Evolutionary conservation across 2,113 vertebrate genomes (phyloP).

Genomic region (Gasterosteus aculeatus): DNA sequence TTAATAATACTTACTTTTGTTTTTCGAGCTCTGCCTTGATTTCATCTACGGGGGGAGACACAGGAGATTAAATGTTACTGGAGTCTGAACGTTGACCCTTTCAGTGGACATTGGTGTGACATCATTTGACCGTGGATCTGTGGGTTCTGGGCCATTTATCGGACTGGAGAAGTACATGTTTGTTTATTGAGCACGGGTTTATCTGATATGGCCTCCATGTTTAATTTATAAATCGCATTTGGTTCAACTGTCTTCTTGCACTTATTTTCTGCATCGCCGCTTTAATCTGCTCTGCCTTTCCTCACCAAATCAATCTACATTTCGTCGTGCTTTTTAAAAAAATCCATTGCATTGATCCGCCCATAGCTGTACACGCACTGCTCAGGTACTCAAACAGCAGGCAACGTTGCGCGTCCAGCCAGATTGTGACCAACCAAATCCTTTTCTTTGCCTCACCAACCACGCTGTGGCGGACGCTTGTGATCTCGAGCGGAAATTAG

Average conservation of each 20-base stretch:
- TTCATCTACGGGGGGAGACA: conserved; percentile 85
- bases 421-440: conserved; percentile 6
- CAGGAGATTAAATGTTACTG: conserved; percentile 48
- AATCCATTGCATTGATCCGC: background rate
- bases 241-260: background rate
- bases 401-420: background rate
- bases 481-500: background rate
- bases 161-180: background rate
- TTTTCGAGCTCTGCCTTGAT: conserved; percentile 92
- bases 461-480: background rate
- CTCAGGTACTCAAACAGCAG: background rate
- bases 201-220: background rate
- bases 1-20: conserved; percentile 85
- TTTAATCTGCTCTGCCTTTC: too few species aligned
- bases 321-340: background rate
- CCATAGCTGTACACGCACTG: background rate
- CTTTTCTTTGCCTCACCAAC: background rate
- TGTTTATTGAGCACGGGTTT: background rate
- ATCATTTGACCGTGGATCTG: background rate
- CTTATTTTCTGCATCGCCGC: background rate
- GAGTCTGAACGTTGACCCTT: conserved; percentile 28
- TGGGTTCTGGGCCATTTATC: background rate
- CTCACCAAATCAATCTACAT: background rate
- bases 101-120: conserved; percentile 4
- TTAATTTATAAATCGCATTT: background rate